A percentile compares a stretch with the other conserved stretches of the same genome.
These are phyloP conservation scores for Drosophila macrothrix DNA, from an alignment of 2,888 invertebrate genomes.

Conservation along the genomic window DNA sequence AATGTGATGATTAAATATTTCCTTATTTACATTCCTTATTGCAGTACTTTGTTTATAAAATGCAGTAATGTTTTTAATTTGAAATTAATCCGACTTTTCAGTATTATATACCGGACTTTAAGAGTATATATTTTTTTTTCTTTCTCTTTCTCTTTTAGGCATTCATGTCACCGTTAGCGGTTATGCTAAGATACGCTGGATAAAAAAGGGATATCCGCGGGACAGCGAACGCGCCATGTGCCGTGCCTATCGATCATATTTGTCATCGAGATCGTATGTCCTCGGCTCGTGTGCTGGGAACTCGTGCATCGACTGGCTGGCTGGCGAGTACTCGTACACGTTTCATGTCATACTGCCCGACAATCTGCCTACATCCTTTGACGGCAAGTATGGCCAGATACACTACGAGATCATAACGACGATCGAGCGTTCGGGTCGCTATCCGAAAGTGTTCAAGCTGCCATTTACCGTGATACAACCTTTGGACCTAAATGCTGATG, in stretches of 20 bases:
- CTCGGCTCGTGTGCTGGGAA: slow-evolving; percentile 85
- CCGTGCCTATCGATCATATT: slow-evolving; percentile 84
- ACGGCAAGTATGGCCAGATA: slow-evolving; percentile 90
- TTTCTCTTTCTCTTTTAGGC: slow-evolving; percentile 82
- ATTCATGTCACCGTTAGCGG: slow-evolving; percentile 85
- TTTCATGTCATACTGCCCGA: slow-evolving; percentile 89
- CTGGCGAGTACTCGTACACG: slow-evolving; percentile 90
- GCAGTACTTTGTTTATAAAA: not conserved
- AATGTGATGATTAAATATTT: not conserved
- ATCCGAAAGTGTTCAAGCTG: slow-evolving; percentile 92
- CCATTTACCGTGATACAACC: slow-evolving; percentile 93
- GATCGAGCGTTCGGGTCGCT: slow-evolving; percentile 93
- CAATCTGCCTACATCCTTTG: slow-evolving; percentile 92
- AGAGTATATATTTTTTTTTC: not conserved
- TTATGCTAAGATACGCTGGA: slow-evolving; percentile 85
- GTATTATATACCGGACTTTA: too few relatives aligned
- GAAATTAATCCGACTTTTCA: not conserved
- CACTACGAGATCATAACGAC: slow-evolving; percentile 92
- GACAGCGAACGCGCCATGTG: slow-evolving; percentile 84
- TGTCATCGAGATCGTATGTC: slow-evolving; percentile 83
- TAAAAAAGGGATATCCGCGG: slow-evolving; percentile 85
- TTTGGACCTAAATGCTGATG: slow-evolving; percentile 92
- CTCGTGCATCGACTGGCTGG: slow-evolving; percentile 87
- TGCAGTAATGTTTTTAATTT: not conserved
- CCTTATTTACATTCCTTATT: slow-evolving; percentile 1